Evolutionary conservation across 2,888 invertebrate genomes (phyloP).

Genomic region (Drosophila flavopinicola): DNA sequence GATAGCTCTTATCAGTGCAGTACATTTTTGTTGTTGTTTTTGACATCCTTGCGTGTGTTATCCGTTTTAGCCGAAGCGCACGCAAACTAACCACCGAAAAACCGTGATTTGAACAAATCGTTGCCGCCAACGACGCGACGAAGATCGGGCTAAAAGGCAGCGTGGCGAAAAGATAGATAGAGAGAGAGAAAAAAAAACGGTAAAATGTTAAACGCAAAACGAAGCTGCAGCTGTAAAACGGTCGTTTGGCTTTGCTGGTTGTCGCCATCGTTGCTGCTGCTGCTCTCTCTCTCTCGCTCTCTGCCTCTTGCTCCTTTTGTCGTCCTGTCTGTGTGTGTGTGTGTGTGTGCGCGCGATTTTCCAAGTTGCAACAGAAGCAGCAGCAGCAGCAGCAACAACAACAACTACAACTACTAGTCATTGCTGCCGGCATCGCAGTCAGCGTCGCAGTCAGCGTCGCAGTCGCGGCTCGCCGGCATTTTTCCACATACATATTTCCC

Average conservation of each 20-base stretch:
- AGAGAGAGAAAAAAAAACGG: conserved; percentile 6
- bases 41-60: conserved; percentile 2
- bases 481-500: conserved; percentile 45
- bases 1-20: conserved; percentile 22
- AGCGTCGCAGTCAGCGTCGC: conserved; percentile 15
- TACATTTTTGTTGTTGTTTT: not conserved
- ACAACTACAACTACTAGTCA: no score
- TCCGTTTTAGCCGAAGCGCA: conserved; percentile 15
- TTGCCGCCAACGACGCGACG: no score
- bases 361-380: conserved; percentile 23
- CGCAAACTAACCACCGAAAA: conserved; percentile 31
- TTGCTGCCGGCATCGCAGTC: conserved; percentile 12
- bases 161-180: no score
- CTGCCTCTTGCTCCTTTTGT: conserved; percentile 23
- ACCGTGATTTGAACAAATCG: conserved; percentile 12
- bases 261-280: no score
- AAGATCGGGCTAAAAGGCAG: conserved; percentile 45
- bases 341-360: conserved; percentile 20
- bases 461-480: conserved; percentile 30
- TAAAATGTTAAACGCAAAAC: conserved; percentile 37
- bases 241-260: conserved; percentile 36
- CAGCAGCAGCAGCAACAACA: conserved; percentile 8
- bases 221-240: conserved; percentile 50
- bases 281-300: not conserved
- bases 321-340: conserved; percentile 12